A percentile compares a stretch with the other conserved stretches of the same genome.
Evolutionary conservation across 2,888 invertebrate genomes (phyloP).

Genomic region (Laspeyria flexula): DNA sequence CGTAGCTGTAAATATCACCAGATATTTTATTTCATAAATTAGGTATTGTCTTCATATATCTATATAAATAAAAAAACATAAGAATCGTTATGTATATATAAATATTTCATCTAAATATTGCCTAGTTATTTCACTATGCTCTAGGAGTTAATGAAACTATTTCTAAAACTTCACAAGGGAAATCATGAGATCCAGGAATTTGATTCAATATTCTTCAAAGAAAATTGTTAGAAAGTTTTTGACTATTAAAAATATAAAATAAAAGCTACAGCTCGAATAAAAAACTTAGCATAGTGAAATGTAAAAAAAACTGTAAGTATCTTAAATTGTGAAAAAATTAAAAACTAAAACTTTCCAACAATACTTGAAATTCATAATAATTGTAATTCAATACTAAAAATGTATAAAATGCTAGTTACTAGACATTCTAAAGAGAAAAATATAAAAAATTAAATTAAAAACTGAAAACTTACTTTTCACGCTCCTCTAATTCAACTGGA

Average conservation of each 20-base stretch:
- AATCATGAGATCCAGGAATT: constrained; percentile 1
- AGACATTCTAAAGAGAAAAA: constrained; percentile 35
- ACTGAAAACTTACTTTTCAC: constrained; percentile 92
- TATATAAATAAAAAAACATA: constrained; percentile 7
- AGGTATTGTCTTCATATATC: constrained; percentile 9
- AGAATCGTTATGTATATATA: not conserved
- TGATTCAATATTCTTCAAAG: constrained; percentile 1
- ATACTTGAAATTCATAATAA: constrained; percentile 26
- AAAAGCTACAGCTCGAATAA: not conserved
- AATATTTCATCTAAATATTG: too few species aligned
- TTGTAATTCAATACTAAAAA: constrained; percentile 26
- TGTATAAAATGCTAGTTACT: constrained; percentile 35
- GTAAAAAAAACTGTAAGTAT: not conserved
- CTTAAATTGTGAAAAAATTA: not conserved
- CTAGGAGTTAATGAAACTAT: too few species aligned
- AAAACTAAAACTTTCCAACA: constrained; percentile 40
- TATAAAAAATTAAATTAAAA: constrained; percentile 23
- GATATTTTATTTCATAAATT: constrained; percentile 17
- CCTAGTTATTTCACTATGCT: too few species aligned
- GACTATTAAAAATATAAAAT: not conserved
- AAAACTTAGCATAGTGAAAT: constrained; percentile 5
- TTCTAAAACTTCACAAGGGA: not conserved
- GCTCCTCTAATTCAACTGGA: constrained; percentile 92
- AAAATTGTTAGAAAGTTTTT: constrained; percentile 40
- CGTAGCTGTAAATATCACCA: constrained; percentile 70